Base-by-base conservation (phyloP, 2,113 vertebrate genomes). In the Leuciscus idus region DNA sequence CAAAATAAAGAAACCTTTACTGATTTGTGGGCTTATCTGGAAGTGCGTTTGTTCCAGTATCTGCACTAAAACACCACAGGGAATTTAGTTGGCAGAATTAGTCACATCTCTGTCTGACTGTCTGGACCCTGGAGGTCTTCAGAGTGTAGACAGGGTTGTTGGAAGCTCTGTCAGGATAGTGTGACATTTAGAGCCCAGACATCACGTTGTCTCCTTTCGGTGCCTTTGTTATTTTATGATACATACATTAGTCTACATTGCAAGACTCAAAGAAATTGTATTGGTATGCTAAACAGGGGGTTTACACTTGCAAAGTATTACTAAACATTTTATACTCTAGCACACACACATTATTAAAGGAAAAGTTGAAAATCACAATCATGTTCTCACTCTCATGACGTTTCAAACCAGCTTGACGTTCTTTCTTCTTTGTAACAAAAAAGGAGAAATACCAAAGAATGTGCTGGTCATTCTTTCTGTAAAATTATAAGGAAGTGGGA, bases 171-270 rank as follows among this genome's bases (percentile, higher is more conserved):
- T 92, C 91, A 89, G 86, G n/a, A 76, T n/a, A 77, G 93, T 92
- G 93, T 92, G 92, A 94, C 72, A 86, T 93, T 90, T 90, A 66
- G 66, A 89, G 84, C 83, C 81, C 90, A 68, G 57, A 88, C 90
- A 85, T 50, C 85, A 85, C 43, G 59, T 73, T 80, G 59, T 87
- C 81, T 87, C 84, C 70, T 79, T 86, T 85, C 66, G 62, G 84
- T 46, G 57, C 74, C 89, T 91, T 91, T 92, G 87, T 92, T 81
- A 81, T 89, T 87, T 89, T 75, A 82, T 80, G 81, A 75, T 17
- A 36, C 55, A 87, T 17, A 86, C 50, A 61, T 76, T 62, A 75
- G 64, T 57, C 68, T 59, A 52, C 15, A 52, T 26, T 57, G 50
- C 66, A 55, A 84, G 82, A 59, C 23, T 59, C 46, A 82, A 36